phyloP scores from a whole-genome alignment of 2,113 vertebrate genomes.

The Lethenteron reissneri region DNA sequence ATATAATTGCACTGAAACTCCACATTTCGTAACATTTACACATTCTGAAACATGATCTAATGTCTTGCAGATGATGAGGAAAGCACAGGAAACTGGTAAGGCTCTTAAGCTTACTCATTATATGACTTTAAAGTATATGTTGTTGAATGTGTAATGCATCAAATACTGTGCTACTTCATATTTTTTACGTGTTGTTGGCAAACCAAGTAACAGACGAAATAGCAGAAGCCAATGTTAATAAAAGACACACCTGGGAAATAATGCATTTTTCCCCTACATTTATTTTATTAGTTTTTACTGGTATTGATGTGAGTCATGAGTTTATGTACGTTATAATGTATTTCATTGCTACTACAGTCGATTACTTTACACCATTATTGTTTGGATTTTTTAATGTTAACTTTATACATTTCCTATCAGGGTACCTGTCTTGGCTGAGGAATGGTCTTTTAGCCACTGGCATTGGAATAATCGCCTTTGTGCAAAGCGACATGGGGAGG shows the following conservation, averaged over 20 bases:
- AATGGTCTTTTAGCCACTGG: constrained; percentile 56
- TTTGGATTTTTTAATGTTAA: no score
- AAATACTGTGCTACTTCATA: background rate
- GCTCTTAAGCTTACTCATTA: background rate
- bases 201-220: no score
- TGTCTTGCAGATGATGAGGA: constrained; percentile 29
- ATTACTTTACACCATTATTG: no score
- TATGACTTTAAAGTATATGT: background rate
- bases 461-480: constrained; percentile 53
- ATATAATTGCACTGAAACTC: no score
- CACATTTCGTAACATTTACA: no score
- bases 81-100: constrained; percentile 34
- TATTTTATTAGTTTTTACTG: background rate
- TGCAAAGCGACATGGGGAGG: constrained; percentile 52
- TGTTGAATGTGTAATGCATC: background rate
- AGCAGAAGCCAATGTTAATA: no score
- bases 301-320: no score
- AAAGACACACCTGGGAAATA: background rate
- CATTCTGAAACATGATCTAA: no score
- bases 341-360: no score
- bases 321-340: no score
- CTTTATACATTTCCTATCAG: constrained; percentile 16
- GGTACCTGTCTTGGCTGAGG: constrained; percentile 63
- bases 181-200: background rate
- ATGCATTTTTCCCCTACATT: background rate